These are phyloP conservation scores for Ceratina australensis DNA, from an alignment of 1,140 invertebrate species.

Conservation along the genomic window DNA sequence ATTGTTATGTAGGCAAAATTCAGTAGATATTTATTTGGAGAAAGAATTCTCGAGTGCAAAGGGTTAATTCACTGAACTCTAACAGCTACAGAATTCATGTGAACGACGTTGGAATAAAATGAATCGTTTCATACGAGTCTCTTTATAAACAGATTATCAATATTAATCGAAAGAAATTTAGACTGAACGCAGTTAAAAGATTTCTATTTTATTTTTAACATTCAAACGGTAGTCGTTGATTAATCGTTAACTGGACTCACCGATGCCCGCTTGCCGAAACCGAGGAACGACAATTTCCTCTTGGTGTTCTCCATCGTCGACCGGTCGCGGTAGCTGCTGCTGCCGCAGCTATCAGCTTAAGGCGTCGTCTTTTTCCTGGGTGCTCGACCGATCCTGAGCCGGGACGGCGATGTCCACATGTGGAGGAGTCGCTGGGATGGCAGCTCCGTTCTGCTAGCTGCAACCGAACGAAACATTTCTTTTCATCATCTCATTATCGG, in stretches of 20 bases:
- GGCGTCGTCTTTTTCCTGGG: conserved; percentile 78
- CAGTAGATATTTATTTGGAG: too few species aligned
- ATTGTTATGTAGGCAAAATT: too few species aligned
- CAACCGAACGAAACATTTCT: conserved; percentile 23
- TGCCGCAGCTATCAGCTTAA: conserved; percentile 58
- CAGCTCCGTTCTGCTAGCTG: conserved; percentile 76
- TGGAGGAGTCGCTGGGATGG: conserved; percentile 76
- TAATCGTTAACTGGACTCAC: conserved; percentile 57
- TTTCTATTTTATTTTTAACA: too few species aligned
- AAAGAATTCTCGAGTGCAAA: too few species aligned
- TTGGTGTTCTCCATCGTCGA: conserved; percentile 65
- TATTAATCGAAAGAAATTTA: too few species aligned
- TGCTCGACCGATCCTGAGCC: conserved; percentile 78
- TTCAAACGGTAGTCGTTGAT: background rate
- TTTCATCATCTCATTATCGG: background rate
- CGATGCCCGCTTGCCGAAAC: conserved; percentile 72
- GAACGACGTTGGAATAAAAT: too few species aligned
- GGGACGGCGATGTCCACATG: conserved; percentile 79
- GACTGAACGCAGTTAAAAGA: too few species aligned
- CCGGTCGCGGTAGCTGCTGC: conserved; percentile 35
- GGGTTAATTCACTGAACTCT: too few species aligned
- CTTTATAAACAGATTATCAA: too few species aligned
- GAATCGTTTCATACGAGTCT: too few species aligned
- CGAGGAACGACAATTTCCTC: conserved; percentile 77
- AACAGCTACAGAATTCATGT: too few species aligned